These are phyloP conservation scores for Dicyrtomina minuta DNA, from an alignment of 2,888 invertebrate genomes.

Conservation along the genomic window DNA sequence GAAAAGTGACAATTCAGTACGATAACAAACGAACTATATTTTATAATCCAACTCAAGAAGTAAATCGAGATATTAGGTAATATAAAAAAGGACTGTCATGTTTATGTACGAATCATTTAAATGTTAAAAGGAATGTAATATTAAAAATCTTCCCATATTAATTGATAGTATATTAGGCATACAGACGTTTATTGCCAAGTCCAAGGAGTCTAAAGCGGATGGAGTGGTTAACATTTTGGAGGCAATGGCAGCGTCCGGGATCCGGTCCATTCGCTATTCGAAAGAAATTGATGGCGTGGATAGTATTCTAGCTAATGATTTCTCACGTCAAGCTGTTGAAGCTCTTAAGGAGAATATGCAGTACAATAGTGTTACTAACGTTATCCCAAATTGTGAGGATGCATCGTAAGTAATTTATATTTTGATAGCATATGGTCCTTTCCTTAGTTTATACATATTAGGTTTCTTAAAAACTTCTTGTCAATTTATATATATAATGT, in stretches of 20 bases:
- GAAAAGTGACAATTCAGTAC: constrained; percentile 45
- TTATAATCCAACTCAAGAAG: constrained; percentile 98
- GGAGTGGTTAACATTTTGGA: constrained; percentile 23
- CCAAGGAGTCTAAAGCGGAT: not conserved
- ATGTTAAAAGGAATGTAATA: no score
- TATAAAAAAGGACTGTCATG: not conserved
- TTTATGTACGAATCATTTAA: not conserved
- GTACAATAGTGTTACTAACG: constrained; percentile 72
- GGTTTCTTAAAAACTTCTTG: not conserved
- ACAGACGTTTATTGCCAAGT: constrained; percentile 41
- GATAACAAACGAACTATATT: constrained; percentile 63
- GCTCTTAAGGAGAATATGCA: constrained; percentile 79
- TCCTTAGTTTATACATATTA: no score
- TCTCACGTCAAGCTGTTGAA: constrained; percentile 79
- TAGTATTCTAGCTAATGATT: constrained; percentile 86
- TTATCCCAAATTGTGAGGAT: constrained; percentile 78
- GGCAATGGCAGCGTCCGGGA: constrained; percentile 83
- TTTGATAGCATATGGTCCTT: not conserved
- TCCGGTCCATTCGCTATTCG: constrained; percentile 93
- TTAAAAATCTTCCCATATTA: not conserved
- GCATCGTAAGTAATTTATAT: constrained; percentile 73
- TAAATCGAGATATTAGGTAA: constrained; percentile 87
- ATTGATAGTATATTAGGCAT: constrained; percentile 44
- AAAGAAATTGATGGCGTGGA: constrained; percentile 83
- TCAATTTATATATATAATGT: not conserved